These are phyloP conservation scores for Pardosa pseudoannulata DNA, from an alignment of 2,888 invertebrate genomes.

Conservation along the genomic window DNA sequence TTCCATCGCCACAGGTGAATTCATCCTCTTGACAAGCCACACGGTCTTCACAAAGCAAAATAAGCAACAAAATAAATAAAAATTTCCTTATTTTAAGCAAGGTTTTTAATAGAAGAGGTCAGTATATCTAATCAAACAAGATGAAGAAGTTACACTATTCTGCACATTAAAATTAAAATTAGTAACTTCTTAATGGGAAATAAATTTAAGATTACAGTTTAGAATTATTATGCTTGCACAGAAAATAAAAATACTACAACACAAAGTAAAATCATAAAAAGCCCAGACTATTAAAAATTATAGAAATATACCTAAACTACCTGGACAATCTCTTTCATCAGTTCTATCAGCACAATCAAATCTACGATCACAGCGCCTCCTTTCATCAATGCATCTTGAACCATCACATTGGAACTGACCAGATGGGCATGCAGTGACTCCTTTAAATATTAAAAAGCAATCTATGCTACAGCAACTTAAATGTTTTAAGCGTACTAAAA, in stretches of 20 bases:
- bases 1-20: slow-evolving; percentile 82
- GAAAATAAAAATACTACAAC: neutral
- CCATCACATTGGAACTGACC: slow-evolving; percentile 78
- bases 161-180: no score
- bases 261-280: neutral
- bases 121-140: no score
- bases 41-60: slow-evolving; percentile 12
- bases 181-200: no score
- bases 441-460: slow-evolving; percentile 3
- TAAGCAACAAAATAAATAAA: neutral
- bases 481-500: no score
- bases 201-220: no score
- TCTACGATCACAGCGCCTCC: slow-evolving; percentile 78
- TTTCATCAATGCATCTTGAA: slow-evolving; percentile 78
- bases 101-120: no score
- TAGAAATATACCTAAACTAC: slow-evolving; percentile 12
- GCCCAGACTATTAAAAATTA: neutral
- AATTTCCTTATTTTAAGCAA: no score
- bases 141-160: no score
- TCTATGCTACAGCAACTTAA: neutral
- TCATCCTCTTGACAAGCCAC: slow-evolving; percentile 80
- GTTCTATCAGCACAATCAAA: slow-evolving; percentile 79
- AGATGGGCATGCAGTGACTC: slow-evolving; percentile 21
- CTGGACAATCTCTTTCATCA: slow-evolving; percentile 78
- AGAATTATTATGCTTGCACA: no score